Percentiles rank a stretch among this genome's conserved stretches.
These are phyloP conservation scores for Mirounga angustirostris DNA, from an alignment of 2,113 vertebrate species.

Conservation along the genomic window DNA sequence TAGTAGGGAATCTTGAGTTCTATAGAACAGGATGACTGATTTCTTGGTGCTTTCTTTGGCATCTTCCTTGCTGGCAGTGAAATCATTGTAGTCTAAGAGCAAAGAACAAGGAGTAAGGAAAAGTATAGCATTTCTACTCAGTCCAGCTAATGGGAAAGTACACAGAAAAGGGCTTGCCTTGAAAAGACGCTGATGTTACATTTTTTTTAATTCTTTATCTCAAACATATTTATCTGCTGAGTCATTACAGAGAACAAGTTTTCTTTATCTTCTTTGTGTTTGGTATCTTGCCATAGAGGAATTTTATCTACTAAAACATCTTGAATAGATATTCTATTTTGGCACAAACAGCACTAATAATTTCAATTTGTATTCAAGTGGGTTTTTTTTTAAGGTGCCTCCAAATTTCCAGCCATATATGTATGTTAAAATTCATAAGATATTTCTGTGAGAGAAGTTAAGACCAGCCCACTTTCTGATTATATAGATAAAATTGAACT, in stretches of 20 bases:
- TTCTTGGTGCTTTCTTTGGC: constrained; percentile 75
- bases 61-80: constrained; percentile 78
- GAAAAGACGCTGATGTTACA: constrained; percentile 83
- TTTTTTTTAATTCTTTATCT: constrained; percentile 62
- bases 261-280: constrained; percentile 78
- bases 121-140: constrained; percentile 69
- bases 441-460: neutral
- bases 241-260: constrained; percentile 77
- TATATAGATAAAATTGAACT: constrained; percentile 5
- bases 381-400: neutral
- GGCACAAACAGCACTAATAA: neutral
- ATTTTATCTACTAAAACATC: constrained; percentile 34
- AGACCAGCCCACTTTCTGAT: neutral
- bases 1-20: neutral
- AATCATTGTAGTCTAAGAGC: constrained; percentile 68
- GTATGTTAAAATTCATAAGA: neutral
- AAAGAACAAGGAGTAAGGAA: constrained; percentile 42
- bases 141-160: constrained; percentile 79
- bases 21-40: constrained; percentile 66
- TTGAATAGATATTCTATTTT: constrained; percentile 5
- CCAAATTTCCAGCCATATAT: neutral
- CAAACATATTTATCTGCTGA: constrained; percentile 83
- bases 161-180: constrained; percentile 78
- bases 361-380: neutral
- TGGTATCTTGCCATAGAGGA: neutral